Conservation (phyloP, 2,797 vertebrate genomes). For the Gallinago nigripennis region DNA sequence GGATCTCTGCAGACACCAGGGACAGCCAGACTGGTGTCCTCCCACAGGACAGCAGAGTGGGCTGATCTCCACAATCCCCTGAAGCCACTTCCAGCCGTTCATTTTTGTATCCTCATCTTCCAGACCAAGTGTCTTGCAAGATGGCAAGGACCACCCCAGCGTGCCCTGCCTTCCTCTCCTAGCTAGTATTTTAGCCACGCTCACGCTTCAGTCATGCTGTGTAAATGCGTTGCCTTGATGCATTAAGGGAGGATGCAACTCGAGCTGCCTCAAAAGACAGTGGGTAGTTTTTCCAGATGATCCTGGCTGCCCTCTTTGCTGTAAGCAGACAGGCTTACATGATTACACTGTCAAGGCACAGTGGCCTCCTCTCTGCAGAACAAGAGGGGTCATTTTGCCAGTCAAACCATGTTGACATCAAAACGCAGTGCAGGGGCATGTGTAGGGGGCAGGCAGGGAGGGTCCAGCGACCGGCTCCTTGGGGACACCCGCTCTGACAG, state of each 20-base stretch:
- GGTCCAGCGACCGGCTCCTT: not conserved
- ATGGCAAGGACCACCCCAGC: not conserved
- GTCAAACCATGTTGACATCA: not conserved
- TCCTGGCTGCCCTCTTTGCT: not conserved
- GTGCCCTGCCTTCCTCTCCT: not conserved
- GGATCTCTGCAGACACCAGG: not conserved
- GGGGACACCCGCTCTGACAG: no score
- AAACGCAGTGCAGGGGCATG: rapidly evolving
- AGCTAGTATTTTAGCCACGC: not conserved
- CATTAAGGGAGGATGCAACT: not conserved
- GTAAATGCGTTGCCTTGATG: not conserved
- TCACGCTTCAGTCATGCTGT: not conserved
- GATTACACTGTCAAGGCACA: not conserved
- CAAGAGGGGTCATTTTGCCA: not conserved
- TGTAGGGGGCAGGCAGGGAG: not conserved
- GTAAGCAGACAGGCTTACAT: not conserved
- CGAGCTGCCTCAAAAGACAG: rapidly evolving
- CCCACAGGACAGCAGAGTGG: not conserved
- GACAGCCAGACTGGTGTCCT: not conserved
- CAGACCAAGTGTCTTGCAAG: not conserved
- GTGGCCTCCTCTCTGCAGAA: not conserved
- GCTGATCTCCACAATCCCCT: not conserved
- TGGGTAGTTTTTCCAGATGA: not conserved
- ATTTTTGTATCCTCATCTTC: not conserved
- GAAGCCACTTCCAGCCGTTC: not conserved